Percentiles rank a stretch among this genome's conserved stretches.
Conservation (phyloP, 2,797 vertebrate species). For the Enteromius treurensis region DNA sequence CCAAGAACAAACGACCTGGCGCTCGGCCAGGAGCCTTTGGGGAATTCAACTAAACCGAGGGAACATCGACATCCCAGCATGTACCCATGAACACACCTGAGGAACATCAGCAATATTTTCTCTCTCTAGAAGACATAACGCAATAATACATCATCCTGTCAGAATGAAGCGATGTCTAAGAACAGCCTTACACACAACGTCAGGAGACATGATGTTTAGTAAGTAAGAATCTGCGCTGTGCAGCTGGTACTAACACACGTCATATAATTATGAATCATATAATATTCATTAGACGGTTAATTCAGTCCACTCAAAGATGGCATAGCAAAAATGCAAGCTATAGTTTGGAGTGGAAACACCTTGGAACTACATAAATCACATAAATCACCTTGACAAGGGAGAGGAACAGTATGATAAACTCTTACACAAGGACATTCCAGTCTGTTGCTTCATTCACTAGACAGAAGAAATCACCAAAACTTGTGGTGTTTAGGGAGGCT, state of each 20-base stretch:
- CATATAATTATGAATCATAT: conserved; percentile 5
- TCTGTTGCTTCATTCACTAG: background rate
- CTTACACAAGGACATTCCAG: background rate
- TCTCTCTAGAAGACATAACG: background rate
- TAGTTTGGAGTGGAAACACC: background rate
- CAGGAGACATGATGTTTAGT: background rate
- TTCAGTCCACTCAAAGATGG: background rate
- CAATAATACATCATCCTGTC: conserved; percentile 7
- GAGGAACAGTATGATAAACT: background rate
- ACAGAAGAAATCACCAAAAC: background rate
- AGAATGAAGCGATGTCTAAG: background rate
- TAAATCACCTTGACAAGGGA: background rate
- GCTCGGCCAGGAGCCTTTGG: background rate
- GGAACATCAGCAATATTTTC: background rate
- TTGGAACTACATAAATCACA: background rate
- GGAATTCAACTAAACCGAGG: background rate
- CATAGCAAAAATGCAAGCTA: background rate
- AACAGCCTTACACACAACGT: background rate
- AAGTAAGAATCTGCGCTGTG: background rate
- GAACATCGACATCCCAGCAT: background rate
- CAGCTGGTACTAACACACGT: background rate
- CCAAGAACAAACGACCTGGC: background rate
- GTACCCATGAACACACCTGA: background rate
- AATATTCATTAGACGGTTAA: background rate
- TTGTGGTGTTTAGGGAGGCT: background rate